Conservation (phyloP, 2,797 vertebrate genomes). For the Echeneis naucrates region DNA sequence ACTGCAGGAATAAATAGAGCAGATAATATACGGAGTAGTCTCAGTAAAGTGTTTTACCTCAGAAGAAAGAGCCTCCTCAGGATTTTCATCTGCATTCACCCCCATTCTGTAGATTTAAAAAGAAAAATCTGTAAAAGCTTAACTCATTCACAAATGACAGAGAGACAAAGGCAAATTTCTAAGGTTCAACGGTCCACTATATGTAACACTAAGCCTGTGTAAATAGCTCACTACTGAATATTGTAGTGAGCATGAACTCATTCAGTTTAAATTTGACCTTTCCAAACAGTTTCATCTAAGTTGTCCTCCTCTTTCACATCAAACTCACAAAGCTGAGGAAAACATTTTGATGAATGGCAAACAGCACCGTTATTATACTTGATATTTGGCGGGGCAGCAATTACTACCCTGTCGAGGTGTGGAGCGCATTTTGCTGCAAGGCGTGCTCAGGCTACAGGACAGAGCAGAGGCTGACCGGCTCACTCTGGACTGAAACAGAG, state of each 20-base stretch:
- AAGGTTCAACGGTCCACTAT: not conserved
- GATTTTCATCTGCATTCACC: slow-evolving; percentile 82
- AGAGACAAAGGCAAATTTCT: slow-evolving; percentile 19
- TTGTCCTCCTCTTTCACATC: slow-evolving; percentile 52
- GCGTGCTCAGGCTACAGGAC: not conserved
- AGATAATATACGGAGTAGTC: not conserved
- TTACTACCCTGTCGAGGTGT: slow-evolving; percentile 48
- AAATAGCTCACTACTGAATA: slow-evolving; percentile 4
- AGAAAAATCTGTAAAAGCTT: slow-evolving; percentile 21
- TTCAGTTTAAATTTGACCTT: slow-evolving; percentile 58
- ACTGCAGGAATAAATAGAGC: not conserved
- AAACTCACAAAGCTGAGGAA: slow-evolving; percentile 45
- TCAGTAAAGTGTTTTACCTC: slow-evolving; percentile 76
- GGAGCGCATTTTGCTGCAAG: slow-evolving; percentile 30
- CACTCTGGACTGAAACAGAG: slow-evolving; percentile 51
- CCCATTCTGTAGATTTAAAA: slow-evolving; percentile 79
- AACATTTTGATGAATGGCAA: slow-evolving; percentile 66
- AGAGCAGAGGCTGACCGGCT: slow-evolving; percentile 19
- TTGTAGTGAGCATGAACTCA: not conserved
- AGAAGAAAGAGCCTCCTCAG: slow-evolving; percentile 71
- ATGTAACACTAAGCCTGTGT: not conserved
- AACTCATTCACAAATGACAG: slow-evolving; percentile 17
- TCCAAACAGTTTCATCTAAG: slow-evolving; percentile 55
- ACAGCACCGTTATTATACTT: slow-evolving; percentile 32
- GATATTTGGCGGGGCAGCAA: slow-evolving; percentile 39